These are phyloP conservation scores for Drosophila nebulosa DNA, from an alignment of 1,140 invertebrate genomes.

Conservation along the genomic window DNA sequence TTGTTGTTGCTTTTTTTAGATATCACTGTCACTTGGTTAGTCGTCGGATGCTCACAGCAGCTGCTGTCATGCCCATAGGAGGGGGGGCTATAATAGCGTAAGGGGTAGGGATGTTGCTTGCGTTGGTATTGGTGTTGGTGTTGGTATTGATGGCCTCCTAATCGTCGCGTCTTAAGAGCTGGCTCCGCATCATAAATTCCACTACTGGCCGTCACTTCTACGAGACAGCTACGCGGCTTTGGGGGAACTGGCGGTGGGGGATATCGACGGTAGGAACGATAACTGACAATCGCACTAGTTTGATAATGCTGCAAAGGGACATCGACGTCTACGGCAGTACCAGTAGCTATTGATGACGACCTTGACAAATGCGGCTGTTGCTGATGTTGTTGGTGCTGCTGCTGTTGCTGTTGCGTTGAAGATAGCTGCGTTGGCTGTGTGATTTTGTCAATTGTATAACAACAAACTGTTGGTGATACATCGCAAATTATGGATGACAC, in stretches of 20 bases:
- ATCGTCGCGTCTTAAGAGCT: conserved; percentile 51
- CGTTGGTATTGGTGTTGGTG: not conserved
- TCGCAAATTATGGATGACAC: conserved; percentile 47
- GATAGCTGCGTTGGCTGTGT: not conserved
- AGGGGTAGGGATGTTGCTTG: conserved; percentile 1
- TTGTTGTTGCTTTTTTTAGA: conserved; percentile 32
- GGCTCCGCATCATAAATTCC: conserved; percentile 29
- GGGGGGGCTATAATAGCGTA: not conserved
- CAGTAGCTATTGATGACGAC: conserved; percentile 7
- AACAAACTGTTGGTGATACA: conserved; percentile 73
- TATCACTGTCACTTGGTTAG: conserved; percentile 1
- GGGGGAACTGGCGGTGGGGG: conserved; percentile 58
- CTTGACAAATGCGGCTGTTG: conserved; percentile 2
- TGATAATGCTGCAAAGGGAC: conserved; percentile 36
- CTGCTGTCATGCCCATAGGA: conserved; percentile 15
- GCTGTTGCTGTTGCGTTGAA: conserved; percentile 13
- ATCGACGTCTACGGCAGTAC: conserved; percentile 3
- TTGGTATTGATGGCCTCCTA: conserved; percentile 1
- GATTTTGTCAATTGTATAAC: conserved; percentile 72
- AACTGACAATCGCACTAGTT: conserved; percentile 39
- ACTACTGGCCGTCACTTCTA: conserved; percentile 24
- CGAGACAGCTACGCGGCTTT: conserved; percentile 44
- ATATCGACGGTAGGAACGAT: conserved; percentile 25
- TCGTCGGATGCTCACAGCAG: conserved; percentile 31
- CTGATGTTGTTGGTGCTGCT: not conserved